phyloP scores from a whole-genome alignment of 2,888 invertebrate genomes.

The Argynnis bischoffii region DNA sequence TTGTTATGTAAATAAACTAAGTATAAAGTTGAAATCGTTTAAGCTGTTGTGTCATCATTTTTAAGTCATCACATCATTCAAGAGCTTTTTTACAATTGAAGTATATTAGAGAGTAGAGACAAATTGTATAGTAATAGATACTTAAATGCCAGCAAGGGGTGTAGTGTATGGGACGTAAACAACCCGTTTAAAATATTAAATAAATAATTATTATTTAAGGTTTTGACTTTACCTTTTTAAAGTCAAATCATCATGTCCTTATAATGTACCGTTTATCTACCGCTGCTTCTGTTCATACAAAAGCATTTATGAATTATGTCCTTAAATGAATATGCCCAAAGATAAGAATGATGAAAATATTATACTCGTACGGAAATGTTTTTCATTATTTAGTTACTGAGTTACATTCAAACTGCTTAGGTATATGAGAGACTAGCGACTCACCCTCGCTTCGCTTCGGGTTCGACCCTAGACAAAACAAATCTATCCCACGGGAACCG shows the following conservation, averaged over 20 bases:
- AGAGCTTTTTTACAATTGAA: neutral
- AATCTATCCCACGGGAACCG: too few relatives aligned
- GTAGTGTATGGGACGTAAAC: neutral
- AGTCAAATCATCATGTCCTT: too few relatives aligned
- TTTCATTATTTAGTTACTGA: neutral
- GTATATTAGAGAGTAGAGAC: neutral
- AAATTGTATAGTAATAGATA: neutral
- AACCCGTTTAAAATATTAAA: neutral
- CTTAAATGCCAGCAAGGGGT: neutral
- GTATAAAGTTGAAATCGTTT: neutral
- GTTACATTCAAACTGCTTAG: neutral
- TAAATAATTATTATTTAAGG: neutral
- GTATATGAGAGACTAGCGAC: constrained; percentile 8
- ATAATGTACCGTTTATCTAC: too few relatives aligned
- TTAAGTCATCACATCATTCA: neutral
- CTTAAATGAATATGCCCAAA: too few relatives aligned
- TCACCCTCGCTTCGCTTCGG: too few relatives aligned
- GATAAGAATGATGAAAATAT: too few relatives aligned
- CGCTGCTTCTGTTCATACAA: too few relatives aligned
- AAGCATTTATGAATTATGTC: too few relatives aligned
- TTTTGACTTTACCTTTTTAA: neutral
- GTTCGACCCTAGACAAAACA: too few relatives aligned
- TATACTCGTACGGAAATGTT: too few relatives aligned
- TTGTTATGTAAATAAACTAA: too few relatives aligned
- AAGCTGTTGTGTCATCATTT: neutral